Evolutionary conservation across 2,797 vertebrate genomes (phyloP).

Genomic region (Schizopygopsis malacanthus): DNA sequence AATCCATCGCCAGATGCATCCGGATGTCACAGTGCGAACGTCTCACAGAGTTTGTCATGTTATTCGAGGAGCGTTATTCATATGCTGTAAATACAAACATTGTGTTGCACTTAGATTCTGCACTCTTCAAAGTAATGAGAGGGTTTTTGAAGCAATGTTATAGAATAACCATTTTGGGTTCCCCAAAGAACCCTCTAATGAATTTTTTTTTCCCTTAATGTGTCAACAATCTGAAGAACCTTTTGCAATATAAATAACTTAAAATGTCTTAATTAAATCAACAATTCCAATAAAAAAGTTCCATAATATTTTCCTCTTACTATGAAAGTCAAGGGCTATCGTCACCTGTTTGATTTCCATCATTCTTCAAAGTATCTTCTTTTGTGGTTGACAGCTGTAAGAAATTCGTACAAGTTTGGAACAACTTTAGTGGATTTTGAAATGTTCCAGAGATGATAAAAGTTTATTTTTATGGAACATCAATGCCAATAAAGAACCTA

Average conservation of each 20-base stretch:
- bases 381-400: neutral
- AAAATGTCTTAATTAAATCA: neutral
- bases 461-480: neutral
- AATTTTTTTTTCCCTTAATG: too few species aligned
- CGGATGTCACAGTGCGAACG: neutral
- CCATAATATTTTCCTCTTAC: neutral
- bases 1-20: slow-evolving; percentile 6
- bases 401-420: neutral
- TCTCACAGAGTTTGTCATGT: slow-evolving; percentile 1
- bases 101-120: neutral
- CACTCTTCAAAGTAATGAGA: too few species aligned
- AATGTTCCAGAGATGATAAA: neutral
- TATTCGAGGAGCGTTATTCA: neutral
- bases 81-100: neutral
- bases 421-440: neutral
- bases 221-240: neutral
- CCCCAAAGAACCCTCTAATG: neutral
- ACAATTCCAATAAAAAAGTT: neutral
- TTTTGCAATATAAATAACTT: neutral
- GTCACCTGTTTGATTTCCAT: neutral
- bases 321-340: neutral
- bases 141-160: neutral
- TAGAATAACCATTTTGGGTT: neutral
- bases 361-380: neutral
- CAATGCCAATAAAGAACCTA: neutral